Evolutionary conservation across 2,113 vertebrate genomes (phyloP), one percentile per base, ranked within the genome.

Genomic region (Tyto alba): DNA sequence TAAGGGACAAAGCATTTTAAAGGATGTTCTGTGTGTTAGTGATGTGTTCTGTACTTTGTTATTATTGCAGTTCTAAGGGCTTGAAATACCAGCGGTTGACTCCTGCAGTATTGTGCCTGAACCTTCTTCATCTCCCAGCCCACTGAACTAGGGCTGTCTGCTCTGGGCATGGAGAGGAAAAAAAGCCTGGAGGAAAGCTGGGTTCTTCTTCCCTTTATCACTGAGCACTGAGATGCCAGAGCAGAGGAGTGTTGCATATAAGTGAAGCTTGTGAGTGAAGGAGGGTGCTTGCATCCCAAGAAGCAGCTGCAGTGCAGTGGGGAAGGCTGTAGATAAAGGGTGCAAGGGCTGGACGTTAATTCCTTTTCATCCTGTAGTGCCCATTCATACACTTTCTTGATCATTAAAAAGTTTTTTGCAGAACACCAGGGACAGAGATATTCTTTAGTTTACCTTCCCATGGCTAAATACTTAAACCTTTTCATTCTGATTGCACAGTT

Each of bases 61-160:
- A 26, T 15, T 25, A 1, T 3, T 64, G 40, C 53, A 38, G 30
- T 60, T 79, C 48, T 43, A 6, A 43, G 53, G 21, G 64, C 32
- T 84, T 0, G 0, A 11, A 88, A 34, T n/a, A 29, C 16, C 64
- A 19, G 0, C 6, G 5, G 36, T 36, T 64, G 43, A 27, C 10
- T 72, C 23, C 50, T 59, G 43, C 32, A 34, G 25, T 30, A 4
- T 38, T 43, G 43, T 64, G 21, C 32, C 50, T 3, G 4, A 19
- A 18, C 26, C 16, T 4, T 47, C 18, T 40, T 78, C 22, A 3
- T 60, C 25, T 83, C 62, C 45, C 22, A 59, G 69, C 30, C 26
- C 26, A 27, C 29, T 34, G 45, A 30, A 5, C 57, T 36, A 2
- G 26, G 43, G 32, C 41, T 60, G 10, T 59, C 38, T 30, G 22